Conservation (phyloP, 2,888 invertebrate species). For the Graphium colonna region DNA sequence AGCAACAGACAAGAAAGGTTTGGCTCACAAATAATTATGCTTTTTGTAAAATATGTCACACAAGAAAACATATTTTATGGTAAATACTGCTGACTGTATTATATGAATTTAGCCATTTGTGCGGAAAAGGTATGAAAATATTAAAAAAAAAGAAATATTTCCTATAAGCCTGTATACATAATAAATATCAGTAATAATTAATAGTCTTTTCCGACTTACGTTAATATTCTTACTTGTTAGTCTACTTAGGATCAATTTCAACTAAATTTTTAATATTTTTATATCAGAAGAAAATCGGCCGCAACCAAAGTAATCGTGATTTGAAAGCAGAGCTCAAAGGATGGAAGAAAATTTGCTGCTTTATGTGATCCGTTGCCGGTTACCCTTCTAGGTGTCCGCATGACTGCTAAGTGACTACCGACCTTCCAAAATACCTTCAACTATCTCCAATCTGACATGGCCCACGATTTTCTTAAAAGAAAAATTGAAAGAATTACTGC, state of each 20-base stretch:
- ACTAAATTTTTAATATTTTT: constrained; percentile 15
- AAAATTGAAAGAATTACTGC: constrained; percentile 32
- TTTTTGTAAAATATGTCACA: no score
- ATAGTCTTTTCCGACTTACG: no score
- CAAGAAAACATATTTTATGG: no score
- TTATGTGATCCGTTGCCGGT: constrained; percentile 82
- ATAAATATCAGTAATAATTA: no score
- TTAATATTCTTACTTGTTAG: no score
- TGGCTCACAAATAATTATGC: no score
- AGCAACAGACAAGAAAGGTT: constrained; percentile 75
- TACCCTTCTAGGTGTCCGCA: constrained; percentile 79
- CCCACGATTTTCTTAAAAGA: constrained; percentile 33
- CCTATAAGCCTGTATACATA: no score
- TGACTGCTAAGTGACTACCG: constrained; percentile 75
- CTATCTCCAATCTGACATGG: constrained; percentile 34
- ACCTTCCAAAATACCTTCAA: constrained; percentile 42
- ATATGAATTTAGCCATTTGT: no score
- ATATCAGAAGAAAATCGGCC: constrained; percentile 69
- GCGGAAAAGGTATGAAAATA: no score
- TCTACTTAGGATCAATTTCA: no score
- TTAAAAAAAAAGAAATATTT: no score
- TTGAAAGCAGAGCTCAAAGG: constrained; percentile 81
- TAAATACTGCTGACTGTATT: no score
- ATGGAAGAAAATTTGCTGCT: constrained; percentile 80
- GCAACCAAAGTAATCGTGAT: constrained; percentile 81